Evolutionary conservation across 2,113 vertebrate genomes (phyloP).

Genomic region (Sula dactylatra): DNA sequence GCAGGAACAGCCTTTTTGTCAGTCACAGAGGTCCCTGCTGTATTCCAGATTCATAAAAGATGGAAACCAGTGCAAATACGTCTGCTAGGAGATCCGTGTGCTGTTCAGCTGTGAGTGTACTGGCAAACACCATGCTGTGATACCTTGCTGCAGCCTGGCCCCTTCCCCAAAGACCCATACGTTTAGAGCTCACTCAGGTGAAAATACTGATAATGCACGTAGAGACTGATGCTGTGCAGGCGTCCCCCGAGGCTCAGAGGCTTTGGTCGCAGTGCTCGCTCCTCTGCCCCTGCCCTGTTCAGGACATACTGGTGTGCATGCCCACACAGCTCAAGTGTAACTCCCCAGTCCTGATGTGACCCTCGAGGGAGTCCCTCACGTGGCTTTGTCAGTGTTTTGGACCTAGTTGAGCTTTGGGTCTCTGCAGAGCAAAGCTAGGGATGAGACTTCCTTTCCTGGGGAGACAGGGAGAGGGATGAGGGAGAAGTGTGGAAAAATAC

Average conservation of each 20-base stretch:
- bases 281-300: not conserved
- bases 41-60: constrained; percentile 34
- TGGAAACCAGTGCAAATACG: not conserved
- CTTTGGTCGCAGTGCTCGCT: not conserved
- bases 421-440: not conserved
- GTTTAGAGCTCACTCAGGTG: not conserved
- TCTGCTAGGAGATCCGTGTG: not conserved
- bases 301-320: not conserved
- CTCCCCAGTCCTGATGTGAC: not conserved
- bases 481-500: not conserved
- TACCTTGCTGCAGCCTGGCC: constrained; percentile 18
- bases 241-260: not conserved
- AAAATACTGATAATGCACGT: not conserved
- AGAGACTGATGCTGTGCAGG: not conserved
- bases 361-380: not conserved
- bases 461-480: not conserved
- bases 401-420: not conserved
- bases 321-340: not conserved
- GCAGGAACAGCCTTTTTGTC: constrained; percentile 12
- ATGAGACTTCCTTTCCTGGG: not conserved
- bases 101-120: not conserved
- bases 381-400: not conserved
- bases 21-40: constrained; percentile 38
- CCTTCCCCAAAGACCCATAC: not conserved
- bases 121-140: not conserved